Evolutionary conservation across 2,797 vertebrate genomes (phyloP).

Genomic region (Erpetoichthys calabaricus): DNA sequence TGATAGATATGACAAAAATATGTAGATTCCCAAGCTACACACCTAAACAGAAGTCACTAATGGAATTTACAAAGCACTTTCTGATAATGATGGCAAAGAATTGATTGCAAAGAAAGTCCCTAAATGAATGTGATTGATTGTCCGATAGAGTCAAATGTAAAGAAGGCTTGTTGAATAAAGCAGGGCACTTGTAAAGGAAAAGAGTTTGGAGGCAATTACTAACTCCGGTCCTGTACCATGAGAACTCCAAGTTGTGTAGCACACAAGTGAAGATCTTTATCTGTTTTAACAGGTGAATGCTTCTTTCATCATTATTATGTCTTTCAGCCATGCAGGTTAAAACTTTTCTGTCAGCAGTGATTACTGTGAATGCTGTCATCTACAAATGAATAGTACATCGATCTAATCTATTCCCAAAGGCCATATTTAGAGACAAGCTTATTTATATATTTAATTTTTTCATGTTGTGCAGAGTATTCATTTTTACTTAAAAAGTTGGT

Average conservation of each 20-base stretch:
- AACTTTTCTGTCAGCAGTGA: slow-evolving; percentile 24
- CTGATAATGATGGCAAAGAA: no score
- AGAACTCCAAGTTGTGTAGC: no score
- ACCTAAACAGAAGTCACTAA: no score
- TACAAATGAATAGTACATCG: slow-evolving; percentile 9
- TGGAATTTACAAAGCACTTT: no score
- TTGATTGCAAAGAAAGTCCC: no score
- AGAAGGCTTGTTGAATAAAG: not conserved
- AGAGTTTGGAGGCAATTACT: not conserved
- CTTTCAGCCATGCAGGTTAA: slow-evolving; percentile 26
- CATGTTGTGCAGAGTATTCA: no score
- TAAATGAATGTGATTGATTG: not conserved
- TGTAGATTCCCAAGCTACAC: no score
- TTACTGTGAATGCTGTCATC: slow-evolving; percentile 24
- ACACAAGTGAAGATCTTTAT: slow-evolving; percentile 23
- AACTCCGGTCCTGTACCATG: not conserved
- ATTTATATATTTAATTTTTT: not conserved
- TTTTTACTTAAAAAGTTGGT: no score
- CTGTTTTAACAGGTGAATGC: slow-evolving; percentile 19
- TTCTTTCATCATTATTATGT: slow-evolving; percentile 27
- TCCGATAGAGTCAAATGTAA: not conserved
- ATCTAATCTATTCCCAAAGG: not conserved
- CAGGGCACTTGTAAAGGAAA: slow-evolving; percentile 4
- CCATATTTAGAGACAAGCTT: not conserved
- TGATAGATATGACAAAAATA: no score